These are phyloP conservation scores for Boloria euphrosyne DNA, from an alignment of 2,888 invertebrate species.

Conservation along the genomic window DNA sequence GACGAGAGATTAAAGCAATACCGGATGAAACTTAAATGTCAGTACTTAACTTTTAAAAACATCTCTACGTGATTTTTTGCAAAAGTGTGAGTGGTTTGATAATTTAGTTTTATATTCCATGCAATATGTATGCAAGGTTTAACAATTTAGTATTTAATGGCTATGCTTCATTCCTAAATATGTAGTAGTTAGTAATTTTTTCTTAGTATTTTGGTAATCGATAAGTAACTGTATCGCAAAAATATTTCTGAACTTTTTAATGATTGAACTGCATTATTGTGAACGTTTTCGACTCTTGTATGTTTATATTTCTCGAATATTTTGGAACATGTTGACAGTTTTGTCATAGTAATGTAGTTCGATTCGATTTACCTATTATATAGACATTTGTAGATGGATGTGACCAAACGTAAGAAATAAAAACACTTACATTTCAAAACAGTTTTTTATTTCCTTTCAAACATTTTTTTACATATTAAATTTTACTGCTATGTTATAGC, in stretches of 20 bases:
- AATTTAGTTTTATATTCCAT: neutral
- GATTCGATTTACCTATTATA: conserved; percentile 51
- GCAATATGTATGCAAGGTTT: conserved; percentile 30
- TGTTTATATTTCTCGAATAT: conserved; percentile 61
- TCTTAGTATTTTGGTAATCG: conserved; percentile 23
- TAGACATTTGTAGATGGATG: conserved; percentile 59
- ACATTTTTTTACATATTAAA: conserved; percentile 7
- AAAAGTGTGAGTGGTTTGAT: neutral
- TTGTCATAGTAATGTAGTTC: conserved; percentile 66
- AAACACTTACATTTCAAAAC: conserved; percentile 4
- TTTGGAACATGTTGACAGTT: conserved; percentile 64
- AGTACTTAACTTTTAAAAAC: conserved; percentile 2
- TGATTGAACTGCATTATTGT: conserved; percentile 68
- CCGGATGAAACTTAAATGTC: neutral
- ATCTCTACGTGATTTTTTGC: neutral
- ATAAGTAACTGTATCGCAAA: conserved; percentile 16
- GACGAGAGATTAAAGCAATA: no score
- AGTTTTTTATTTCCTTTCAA: conserved; percentile 20
- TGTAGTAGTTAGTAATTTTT: conserved; percentile 42
- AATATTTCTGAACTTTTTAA: conserved; percentile 44
- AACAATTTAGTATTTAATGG: conserved; percentile 44
- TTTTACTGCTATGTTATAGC: neutral
- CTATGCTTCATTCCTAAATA: conserved; percentile 49
- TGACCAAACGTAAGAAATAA: conserved; percentile 60
- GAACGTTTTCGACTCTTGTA: conserved; percentile 52